phyloP scores from a whole-genome alignment of 2,888 invertebrate genomes.

The Schizaphis graminum region DNA sequence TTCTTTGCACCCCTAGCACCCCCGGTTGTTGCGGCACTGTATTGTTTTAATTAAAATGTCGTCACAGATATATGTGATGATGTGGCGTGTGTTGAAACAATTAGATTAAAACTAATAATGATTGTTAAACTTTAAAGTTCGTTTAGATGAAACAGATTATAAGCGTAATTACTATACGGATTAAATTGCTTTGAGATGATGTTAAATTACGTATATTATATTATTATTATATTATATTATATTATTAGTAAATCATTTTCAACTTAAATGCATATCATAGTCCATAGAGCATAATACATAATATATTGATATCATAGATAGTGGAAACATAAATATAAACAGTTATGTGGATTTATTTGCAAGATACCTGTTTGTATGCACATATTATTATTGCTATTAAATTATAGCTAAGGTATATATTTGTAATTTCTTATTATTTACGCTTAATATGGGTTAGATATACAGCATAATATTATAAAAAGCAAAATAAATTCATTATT shows the following conservation, averaged over 20 bases:
- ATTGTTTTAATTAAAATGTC: not conserved
- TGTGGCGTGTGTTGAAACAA: not conserved
- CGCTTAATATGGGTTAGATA: not conserved
- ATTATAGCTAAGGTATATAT: not conserved
- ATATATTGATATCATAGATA: not conserved
- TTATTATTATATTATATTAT: too few species aligned
- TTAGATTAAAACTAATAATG: not conserved
- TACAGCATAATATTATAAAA: not conserved
- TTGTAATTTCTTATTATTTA: too few species aligned
- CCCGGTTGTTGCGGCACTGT: too few species aligned
- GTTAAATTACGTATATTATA: not conserved
- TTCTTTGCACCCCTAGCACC: too few species aligned
- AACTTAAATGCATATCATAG: not conserved
- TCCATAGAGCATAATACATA: not conserved
- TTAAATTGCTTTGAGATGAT: not conserved
- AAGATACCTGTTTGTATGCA: not conserved
- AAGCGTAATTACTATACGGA: not conserved
- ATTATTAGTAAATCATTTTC: not conserved
- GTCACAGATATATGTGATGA: not conserved
- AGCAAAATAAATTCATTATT: not conserved
- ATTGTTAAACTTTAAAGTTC: not conserved
- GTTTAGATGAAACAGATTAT: not conserved
- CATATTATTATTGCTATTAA: not conserved
- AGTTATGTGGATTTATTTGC: not conserved
- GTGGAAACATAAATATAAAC: not conserved